phyloP scores from a whole-genome alignment of 2,113 vertebrate genomes.

The Solenodon paradoxus region DNA sequence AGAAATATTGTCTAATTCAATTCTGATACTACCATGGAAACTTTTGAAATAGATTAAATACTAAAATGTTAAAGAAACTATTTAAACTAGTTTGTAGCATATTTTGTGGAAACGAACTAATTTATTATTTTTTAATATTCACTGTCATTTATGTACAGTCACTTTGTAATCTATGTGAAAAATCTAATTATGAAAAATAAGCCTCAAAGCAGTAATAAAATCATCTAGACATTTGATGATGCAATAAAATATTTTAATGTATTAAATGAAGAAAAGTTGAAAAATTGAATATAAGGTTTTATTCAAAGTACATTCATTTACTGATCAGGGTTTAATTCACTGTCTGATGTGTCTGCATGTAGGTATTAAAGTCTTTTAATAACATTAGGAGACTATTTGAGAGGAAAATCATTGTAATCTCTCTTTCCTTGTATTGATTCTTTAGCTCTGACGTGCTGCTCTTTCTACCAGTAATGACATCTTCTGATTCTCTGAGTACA shows the following conservation, averaged over 20 bases:
- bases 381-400: not conserved
- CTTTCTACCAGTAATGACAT: not conserved
- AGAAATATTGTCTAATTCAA: not conserved
- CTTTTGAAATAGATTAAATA: conserved; percentile 48
- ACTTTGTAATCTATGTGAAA: not conserved
- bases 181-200: not conserved
- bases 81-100: not conserved
- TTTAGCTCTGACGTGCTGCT: not conserved
- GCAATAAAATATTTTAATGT: not conserved
- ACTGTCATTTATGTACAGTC: not conserved
- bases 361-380: not conserved
- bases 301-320: not conserved
- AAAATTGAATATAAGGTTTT: not conserved
- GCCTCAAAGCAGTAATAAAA: not conserved
- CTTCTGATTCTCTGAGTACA: not conserved
- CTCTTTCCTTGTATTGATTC: not conserved
- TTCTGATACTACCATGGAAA: not conserved
- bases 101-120: conserved; percentile 29
- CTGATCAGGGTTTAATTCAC: not conserved
- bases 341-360: not conserved
- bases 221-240: not conserved
- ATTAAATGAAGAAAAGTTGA: not conserved
- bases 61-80: conserved; percentile 35
- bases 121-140: conserved; percentile 15
- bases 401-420: not conserved